Base-by-base conservation (phyloP, 2,888 invertebrate species). In the Achlya flavicornis region DNA sequence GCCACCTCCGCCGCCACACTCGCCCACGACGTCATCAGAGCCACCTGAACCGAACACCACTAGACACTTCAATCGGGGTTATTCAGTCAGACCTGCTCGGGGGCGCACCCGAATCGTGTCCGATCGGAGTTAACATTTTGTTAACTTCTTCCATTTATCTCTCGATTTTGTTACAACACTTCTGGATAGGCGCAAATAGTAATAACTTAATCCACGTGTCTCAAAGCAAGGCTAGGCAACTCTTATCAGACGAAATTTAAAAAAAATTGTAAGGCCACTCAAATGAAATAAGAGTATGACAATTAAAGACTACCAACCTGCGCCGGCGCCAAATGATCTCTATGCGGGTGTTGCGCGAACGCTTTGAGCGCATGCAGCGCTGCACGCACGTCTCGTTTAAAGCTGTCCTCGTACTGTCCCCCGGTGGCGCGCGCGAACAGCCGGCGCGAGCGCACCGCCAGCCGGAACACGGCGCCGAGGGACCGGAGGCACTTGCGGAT, bases 401-500 rank as follows among this genome's bases (percentile, higher is more conserved):
- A 98, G 77, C 97, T 97, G 80, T 98, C 98, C 81, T 98, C 98
- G 81, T 97, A 97, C 86, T 97, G 97, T 0, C 97, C 98, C 10
- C 97, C 97, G 0, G 97, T 98, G 0, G 98, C 98, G 19, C 97
- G 94, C 0, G 97, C 96, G 91, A 98, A 98, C 53, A 98, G 84
- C 53, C 97, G 87, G 7, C 98, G 94, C 57, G 98, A 98, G 76
- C 98, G 97, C 48, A 98, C 98, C 3, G 98, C 97, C 76, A 99
- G 95, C 71, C 98, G 97, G 89, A 98, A 98, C 74, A 99, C 97
- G 69, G 98, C 98, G 82, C 98, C 98, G 58, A 98, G 92, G 0
- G 98, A 98, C 64, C 97, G 96, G 67, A 98, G 97, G 81, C 98
- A 98, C 81, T 97, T 98, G 84, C 97, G 96, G 67, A 98, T 97